phyloP scores from a whole-genome alignment of 92 coral and sea anemone species.

The Ricordea florida region DNA sequence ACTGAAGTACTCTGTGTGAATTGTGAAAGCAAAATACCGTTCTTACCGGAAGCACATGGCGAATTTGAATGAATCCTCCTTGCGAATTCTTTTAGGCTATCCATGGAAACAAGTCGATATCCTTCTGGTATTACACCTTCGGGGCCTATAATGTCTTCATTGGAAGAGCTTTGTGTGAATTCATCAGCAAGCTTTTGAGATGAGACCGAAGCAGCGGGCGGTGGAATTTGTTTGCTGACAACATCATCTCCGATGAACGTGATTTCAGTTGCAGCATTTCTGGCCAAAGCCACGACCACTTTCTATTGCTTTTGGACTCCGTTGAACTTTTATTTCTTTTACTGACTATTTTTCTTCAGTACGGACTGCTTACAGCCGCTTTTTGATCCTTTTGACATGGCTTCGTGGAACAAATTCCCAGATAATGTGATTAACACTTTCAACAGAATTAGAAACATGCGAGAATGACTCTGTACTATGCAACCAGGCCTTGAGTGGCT shows the following conservation, averaged over 20 bases:
- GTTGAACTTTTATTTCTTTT: neutral
- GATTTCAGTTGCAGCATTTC: neutral
- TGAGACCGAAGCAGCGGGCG: conserved; percentile 15
- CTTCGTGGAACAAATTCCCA: no score
- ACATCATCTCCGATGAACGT: neutral
- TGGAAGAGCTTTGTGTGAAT: conserved; percentile 2
- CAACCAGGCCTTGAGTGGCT: no score
- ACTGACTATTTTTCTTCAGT: neutral
- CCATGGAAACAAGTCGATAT: neutral
- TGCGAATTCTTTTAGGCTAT: neutral
- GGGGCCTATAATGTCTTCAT: neutral
- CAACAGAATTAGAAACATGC: no score
- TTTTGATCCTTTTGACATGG: neutral
- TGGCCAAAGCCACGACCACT: neutral
- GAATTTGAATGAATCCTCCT: neutral
- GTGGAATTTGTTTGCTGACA: neutral
- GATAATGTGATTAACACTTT: no score
- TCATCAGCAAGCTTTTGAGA: neutral
- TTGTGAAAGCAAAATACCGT: neutral
- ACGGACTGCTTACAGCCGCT: neutral
- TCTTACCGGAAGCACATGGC: conserved; percentile 4
- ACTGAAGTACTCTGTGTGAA: neutral
- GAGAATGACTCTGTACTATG: no score
- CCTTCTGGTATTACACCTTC: conserved; percentile 1
- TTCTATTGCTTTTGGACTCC: neutral